Evolutionary conservation across 2,797 vertebrate genomes (phyloP), one percentile per base, ranked within the genome.

Genomic region (Tragopan temminckii): DNA sequence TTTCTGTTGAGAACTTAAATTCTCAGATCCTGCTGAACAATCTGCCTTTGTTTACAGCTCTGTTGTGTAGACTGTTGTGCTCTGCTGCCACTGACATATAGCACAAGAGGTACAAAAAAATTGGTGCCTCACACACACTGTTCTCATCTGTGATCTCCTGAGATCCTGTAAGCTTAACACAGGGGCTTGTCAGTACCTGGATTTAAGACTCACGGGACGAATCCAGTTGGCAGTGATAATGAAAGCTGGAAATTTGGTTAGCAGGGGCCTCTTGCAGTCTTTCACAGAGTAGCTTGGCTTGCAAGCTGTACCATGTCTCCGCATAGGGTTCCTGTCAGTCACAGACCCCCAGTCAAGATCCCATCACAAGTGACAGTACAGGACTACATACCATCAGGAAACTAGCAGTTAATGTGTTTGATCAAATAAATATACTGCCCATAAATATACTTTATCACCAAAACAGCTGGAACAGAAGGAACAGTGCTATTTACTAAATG

Each of bases 361-460:
- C 6, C 36, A n/a, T 1, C 0, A 2, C 5, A n/a, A 23, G 36
- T 11, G 62, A 5, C 5, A 14, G 36, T 0, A 3, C 31, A 25
- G 58, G 40, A 64, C 61, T 11, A 33, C 7, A 11, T 17, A 33
- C 24, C 1, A 4, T 4, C 53, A 61, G 69, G 45, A 91, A 59
- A 7, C 5, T 4, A 2, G 61, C 13, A 45, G 14, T 42, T 52
- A 33, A 1, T 3, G 23, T 13, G 19, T 71, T 61, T 15, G 33
- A 58, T 18, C 13, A 38, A 77, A 25, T 9, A 58, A 67, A 25
- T 23, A 21, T 13, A 38, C 62, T 31, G 45, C 19, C 23, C 12
- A 3, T 62, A 62, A 53, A 35, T 42, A 58, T 31, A 62, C 11
- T 11, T 50, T 46, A 66, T 42, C 58, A 58, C 42, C 16, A 50